Evolutionary conservation across 1,140 invertebrate species (phyloP).

Genomic region (Drosophila willistoni): DNA sequence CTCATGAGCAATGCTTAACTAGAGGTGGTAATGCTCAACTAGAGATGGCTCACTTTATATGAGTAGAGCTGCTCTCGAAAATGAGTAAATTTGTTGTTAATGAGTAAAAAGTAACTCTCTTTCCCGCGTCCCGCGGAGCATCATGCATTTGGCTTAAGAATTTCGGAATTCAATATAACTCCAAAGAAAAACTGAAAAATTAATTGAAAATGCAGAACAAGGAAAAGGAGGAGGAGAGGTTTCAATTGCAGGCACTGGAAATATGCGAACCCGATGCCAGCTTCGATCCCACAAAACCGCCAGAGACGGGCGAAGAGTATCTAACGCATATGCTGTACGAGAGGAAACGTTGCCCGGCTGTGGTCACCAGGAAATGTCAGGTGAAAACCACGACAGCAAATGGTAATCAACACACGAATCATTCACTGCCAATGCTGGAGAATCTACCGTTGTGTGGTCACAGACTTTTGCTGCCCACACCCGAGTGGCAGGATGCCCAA

Average conservation of each 20-base stretch:
- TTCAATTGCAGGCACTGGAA: slow-evolving; percentile 74
- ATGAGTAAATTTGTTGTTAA: no score
- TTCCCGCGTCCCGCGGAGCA: no score
- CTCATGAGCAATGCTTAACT: no score
- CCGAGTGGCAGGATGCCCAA: slow-evolving; percentile 69
- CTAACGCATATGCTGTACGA: slow-evolving; percentile 78
- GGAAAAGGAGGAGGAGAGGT: slow-evolving; percentile 53
- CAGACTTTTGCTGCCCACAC: slow-evolving; percentile 60
- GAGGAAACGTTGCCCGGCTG: slow-evolving; percentile 70
- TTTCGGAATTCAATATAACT: neutral
- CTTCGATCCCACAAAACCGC: slow-evolving; percentile 70
- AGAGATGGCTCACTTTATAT: no score
- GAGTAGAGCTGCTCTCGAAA: no score
- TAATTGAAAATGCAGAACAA: slow-evolving; percentile 40
- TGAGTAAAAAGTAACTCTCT: no score
- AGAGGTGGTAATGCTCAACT: no score
- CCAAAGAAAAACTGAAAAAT: neutral
- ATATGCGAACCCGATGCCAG: slow-evolving; percentile 62
- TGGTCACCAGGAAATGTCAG: slow-evolving; percentile 62
- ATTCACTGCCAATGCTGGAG: slow-evolving; percentile 20
- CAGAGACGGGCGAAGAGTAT: slow-evolving; percentile 73
- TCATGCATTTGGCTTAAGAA: no score
- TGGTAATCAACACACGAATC: slow-evolving; percentile 10
- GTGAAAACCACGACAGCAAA: slow-evolving; percentile 31
- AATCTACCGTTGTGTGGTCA: slow-evolving; percentile 42